phyloP scores from a whole-genome alignment of 2,888 invertebrate genomes.

The Ametastegia equiseti region DNA sequence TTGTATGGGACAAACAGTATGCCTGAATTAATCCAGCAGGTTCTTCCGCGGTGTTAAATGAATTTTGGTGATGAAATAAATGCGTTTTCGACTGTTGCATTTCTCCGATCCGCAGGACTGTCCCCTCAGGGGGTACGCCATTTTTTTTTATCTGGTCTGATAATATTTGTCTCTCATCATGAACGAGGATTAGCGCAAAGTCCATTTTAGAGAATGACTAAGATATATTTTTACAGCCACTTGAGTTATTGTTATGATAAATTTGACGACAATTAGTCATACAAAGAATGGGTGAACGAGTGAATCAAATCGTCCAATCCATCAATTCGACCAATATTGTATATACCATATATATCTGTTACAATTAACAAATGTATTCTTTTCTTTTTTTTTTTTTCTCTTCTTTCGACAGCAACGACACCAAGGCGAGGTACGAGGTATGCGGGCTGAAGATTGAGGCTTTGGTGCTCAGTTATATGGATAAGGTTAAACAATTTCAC shows the following conservation, averaged over 20 bases:
- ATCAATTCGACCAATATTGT: too few species aligned
- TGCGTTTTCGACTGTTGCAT: too few species aligned
- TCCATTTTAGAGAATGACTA: background rate
- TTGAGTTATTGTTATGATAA: background rate
- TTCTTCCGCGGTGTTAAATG: too few species aligned
- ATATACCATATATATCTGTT: too few species aligned
- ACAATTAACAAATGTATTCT: too few species aligned
- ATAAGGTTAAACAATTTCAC: conserved; percentile 72
- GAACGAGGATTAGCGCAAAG: conserved; percentile 41
- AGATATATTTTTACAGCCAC: background rate
- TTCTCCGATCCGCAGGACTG: too few species aligned
- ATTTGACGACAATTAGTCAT: background rate
- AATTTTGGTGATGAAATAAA: too few species aligned
- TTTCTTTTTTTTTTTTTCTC: conserved; percentile 61
- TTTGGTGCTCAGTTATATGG: conserved; percentile 66
- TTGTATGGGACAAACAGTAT: too few species aligned
- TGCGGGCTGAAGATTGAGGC: conserved; percentile 85
- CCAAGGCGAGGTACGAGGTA: conserved; percentile 93
- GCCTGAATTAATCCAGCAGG: too few species aligned
- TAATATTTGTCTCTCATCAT: background rate
- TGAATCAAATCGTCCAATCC: background rate
- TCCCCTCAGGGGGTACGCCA: background rate
- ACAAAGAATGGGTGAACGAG: background rate
- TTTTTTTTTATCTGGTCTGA: background rate
- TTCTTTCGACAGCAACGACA: conserved; percentile 90